Evolutionary conservation across 2,888 invertebrate genomes (phyloP), one percentile per base, ranked within the genome.

Genomic region (Meiosimyza decipiens): DNA sequence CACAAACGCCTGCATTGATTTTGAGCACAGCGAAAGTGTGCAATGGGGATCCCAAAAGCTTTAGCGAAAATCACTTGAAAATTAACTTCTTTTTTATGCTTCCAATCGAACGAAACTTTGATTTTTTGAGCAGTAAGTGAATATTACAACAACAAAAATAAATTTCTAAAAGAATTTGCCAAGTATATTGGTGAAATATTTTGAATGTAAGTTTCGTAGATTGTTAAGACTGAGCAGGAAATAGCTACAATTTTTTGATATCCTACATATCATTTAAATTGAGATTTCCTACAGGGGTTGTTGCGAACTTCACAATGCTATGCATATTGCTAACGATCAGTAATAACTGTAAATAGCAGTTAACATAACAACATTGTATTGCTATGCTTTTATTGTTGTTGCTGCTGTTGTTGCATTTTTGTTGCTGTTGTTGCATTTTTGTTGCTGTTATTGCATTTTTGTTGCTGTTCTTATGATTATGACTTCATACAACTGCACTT

Each of bases 311-410:
- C 28, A 28, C 28, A 28, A 40, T 18, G 54, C 5, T 49, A 50
- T 15, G 40, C 28, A 52, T 18, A 51, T 51, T 65, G 18, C 65
- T 65, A 66, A 66, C 65, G 54, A 66, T 66, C 65, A 33, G 65
- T 66, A 28, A 33, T 22, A 33, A 66, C 52, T 52, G 65, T 51
- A 66, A 66, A 66, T 54, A 66, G 51, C 65, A 66, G 65, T 66
- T 66, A 66, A 28, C 40, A 66, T 54, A 66, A 33, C 66, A 16
- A 16, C 54, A n/a, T 66, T 16, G 54, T 54, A 54, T 54, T 66
- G 54, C 12, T n/a, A 7, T 51, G 15, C 55, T 66, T 2, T 54
- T 54, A 9, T 54, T 66, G 40, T 54, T 33, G 54, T 54, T 54
- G 66, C 11, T 13, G 52, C 18, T 66, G 52, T 65, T 54, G 16